Evolutionary conservation across 2,888 invertebrate genomes (phyloP).

Genomic region (Tiliacea aurago): DNA sequence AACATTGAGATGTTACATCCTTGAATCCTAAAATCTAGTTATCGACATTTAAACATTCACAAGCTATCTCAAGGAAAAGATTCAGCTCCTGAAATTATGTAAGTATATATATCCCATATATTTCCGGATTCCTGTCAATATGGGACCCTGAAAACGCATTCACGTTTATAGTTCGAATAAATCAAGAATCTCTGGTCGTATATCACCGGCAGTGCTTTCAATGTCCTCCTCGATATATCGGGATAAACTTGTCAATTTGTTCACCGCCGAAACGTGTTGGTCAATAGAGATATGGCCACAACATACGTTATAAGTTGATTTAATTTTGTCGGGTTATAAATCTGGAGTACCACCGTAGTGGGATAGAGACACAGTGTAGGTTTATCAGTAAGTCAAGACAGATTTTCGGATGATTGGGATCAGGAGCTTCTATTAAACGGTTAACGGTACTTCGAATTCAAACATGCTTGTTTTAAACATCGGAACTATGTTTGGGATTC

Average conservation of each 20-base stretch:
- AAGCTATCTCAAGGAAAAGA: not conserved
- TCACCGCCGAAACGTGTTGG: conserved; percentile 75
- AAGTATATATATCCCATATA: conserved; percentile 24
- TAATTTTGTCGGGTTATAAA: conserved; percentile 83
- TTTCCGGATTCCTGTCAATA: conserved; percentile 48
- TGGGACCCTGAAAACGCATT: conserved; percentile 71
- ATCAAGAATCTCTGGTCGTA: conserved; percentile 67
- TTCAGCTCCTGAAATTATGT: not conserved
- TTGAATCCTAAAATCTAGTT: not conserved
- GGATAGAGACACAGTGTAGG: conserved; percentile 59
- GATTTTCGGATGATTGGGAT: not conserved
- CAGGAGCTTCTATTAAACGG: no score
- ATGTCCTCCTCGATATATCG: conserved; percentile 75
- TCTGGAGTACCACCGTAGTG: conserved; percentile 69
- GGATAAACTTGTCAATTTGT: conserved; percentile 81
- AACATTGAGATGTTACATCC: not conserved
- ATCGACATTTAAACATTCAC: not conserved
- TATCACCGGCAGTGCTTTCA: conserved; percentile 67
- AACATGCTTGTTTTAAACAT: not conserved
- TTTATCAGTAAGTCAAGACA: conserved; percentile 40
- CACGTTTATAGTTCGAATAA: conserved; percentile 74
- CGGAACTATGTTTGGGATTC: no score
- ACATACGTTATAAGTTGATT: conserved; percentile 79
- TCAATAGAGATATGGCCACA: conserved; percentile 70
- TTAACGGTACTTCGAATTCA: no score